Base-by-base conservation (phyloP, 2,888 invertebrate species). In the Lasioglossum figueresi region DNA sequence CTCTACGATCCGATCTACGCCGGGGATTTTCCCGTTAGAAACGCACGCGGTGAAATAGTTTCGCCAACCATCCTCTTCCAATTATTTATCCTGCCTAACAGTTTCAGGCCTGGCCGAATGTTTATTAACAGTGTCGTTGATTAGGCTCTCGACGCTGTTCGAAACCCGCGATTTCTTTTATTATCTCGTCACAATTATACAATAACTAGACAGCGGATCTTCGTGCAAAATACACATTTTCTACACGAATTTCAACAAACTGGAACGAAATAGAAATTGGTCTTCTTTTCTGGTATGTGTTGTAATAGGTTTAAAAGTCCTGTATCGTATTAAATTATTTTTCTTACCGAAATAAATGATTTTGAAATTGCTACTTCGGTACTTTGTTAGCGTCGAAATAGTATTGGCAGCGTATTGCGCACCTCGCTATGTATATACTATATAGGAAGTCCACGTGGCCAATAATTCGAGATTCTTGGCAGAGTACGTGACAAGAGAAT, bases 31-130 rank as follows among this genome's bases (percentile, higher is more conserved):
- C 81, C 52, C 73, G 76, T 83, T 80, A 72, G 75, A 71, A 70
- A 72, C 66, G 48, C 40, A 59, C 34, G 63, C 48, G 31, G 27
- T 80, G 84, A 80, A 88, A 88, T 79, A 82, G 56, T 79, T 82
- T 79, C 45, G 68, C 74, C 52, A 31, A 52, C 27, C n/a, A 74
- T 79, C 68, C 45, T 70, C 40, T 12, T 72, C 40, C 48, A 73
- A 78, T 82, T 82, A 79, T 79, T 73, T 43, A 40, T 31, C 63
- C 63, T 19, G 48, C 8, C 63, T 78, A 78, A 78, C 43, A 40
- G 72, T 77, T 40, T 40, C 37, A 34, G 40, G n/a, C 10, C 72
- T 16, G 31, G 4, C 27, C 19, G 66, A 78, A 73, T 56, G 56
- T 79, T 74, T 68, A 74, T 73, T 16, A 63, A 14, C 63, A 37